Base-by-base conservation (phyloP, 1,140 invertebrate species). In the Macrostomum lignano region DNA sequence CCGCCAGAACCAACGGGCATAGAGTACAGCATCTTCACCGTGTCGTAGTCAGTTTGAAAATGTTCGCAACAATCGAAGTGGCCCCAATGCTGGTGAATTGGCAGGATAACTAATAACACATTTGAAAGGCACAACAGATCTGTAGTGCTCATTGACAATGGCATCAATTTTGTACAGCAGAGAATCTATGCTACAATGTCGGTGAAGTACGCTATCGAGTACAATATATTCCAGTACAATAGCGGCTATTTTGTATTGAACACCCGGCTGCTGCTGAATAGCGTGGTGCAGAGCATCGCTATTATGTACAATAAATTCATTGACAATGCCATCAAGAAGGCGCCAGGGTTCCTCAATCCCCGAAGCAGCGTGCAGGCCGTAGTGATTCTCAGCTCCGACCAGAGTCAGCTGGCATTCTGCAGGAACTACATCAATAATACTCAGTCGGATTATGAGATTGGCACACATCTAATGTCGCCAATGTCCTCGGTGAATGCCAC, bases 381-480 rank as follows among this genome's bases (percentile, higher is more conserved):
- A 3, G 73, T 88, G 0, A 65, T 84, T 21, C 69, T 78, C 0
- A 81, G 77, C 0, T 74, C 73, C 36, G 52, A 54, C 26, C 94
- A 94, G 51, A 52, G 55, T 26, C 94, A 94, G 51, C 69, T 88
- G 0, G 62, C 72, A 25, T 65, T 96, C 2, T 78, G 67, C 43
- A 62, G 84, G 37, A 98, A 98, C 51, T 75, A 81, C 37, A 67
- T 98, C 25, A 67, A 78, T 35, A 96, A 98, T 61, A 70, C 69
- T 1, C 68, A 73, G 31, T 79, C 78, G 10, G 67, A 65, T 34
- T 94, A 75, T 49, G 86, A 96, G 61, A 72, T 98, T 29, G 81
- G 78, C 1, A 84, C 78, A 1, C 84, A 94, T 47, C 60, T 93
- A 2, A 70, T 74, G 43, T 81, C 91, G 50, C 84, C 88, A 46